A percentile compares a stretch with the other conserved stretches of the same genome.
Evolutionary conservation across 2,113 vertebrate species (phyloP).

Genomic region (Antechinus stuartii): DNA sequence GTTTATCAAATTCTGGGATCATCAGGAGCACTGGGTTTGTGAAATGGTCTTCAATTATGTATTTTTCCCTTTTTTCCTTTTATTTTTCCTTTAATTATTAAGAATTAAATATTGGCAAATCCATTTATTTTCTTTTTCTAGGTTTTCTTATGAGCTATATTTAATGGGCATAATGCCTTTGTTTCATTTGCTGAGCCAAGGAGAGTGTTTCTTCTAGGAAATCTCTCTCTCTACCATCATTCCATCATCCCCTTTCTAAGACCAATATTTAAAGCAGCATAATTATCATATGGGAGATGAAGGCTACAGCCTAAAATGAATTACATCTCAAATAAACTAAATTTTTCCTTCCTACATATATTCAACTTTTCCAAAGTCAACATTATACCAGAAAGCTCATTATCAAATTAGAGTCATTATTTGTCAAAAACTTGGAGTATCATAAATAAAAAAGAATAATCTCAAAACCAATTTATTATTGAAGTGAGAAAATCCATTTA

Average conservation of each 20-base stretch:
- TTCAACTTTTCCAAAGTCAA: conserved; percentile 15
- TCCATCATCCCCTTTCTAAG: background rate
- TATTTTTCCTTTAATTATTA: background rate
- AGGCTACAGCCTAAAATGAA: background rate
- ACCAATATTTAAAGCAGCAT: conserved; percentile 36
- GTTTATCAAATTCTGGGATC: background rate
- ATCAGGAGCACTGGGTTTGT: background rate
- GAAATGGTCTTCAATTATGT: background rate
- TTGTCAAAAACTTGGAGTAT: conserved; percentile 24
- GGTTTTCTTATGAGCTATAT: background rate
- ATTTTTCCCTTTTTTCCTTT: background rate
- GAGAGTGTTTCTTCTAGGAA: background rate
- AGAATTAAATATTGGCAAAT: background rate
- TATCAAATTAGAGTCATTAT: conserved; percentile 7
- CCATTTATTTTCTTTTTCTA: background rate
- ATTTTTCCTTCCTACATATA: conserved; percentile 26
- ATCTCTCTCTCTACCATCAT: background rate
- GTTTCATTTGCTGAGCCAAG: background rate
- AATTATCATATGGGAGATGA: conserved; percentile 34
- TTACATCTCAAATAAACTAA: background rate
- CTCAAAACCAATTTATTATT: conserved; percentile 21
- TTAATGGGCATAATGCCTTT: background rate
- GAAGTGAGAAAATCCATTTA: background rate
- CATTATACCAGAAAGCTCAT: conserved; percentile 15
- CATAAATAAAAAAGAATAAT: conserved; percentile 31